Conservation (phyloP, 2,113 vertebrate species). For the Pelecanus crispus region DNA sequence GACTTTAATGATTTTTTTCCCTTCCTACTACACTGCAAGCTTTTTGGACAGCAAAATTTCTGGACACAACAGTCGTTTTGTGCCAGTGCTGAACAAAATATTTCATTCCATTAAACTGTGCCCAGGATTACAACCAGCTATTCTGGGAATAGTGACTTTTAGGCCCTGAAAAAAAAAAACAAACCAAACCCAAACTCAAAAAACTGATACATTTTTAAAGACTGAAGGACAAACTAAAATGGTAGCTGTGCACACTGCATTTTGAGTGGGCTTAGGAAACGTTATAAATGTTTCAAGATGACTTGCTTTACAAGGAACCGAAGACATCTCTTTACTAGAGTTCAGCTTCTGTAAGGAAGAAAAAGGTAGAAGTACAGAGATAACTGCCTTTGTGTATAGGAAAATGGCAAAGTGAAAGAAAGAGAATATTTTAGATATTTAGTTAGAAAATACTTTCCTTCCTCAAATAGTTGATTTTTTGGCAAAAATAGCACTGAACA, state of each 20-base stretch:
- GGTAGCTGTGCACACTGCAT: neutral
- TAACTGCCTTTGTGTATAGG: neutral
- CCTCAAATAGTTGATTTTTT: neutral
- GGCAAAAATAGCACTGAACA: neutral
- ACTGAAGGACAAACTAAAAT: neutral
- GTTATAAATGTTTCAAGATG: neutral
- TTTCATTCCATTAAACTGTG: neutral
- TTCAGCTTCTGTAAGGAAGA: neutral
- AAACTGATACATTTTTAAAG: neutral
- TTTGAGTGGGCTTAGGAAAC: neutral
- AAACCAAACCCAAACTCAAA: too few species aligned
- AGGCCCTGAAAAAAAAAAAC: neutral
- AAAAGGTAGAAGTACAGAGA: neutral
- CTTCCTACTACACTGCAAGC: neutral
- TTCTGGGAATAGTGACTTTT: neutral
- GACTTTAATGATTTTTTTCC: fast-evolving
- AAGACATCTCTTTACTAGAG: neutral
- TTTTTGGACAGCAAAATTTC: neutral
- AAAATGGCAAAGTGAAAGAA: neutral
- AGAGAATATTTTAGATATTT: neutral
- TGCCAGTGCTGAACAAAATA: neutral
- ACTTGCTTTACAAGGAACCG: neutral
- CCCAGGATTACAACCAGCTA: neutral
- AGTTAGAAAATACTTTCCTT: conserved; percentile 17
- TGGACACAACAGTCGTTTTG: neutral